These are phyloP conservation scores for Athalia circularis DNA, from an alignment of 2,888 invertebrate species.

Conservation along the genomic window DNA sequence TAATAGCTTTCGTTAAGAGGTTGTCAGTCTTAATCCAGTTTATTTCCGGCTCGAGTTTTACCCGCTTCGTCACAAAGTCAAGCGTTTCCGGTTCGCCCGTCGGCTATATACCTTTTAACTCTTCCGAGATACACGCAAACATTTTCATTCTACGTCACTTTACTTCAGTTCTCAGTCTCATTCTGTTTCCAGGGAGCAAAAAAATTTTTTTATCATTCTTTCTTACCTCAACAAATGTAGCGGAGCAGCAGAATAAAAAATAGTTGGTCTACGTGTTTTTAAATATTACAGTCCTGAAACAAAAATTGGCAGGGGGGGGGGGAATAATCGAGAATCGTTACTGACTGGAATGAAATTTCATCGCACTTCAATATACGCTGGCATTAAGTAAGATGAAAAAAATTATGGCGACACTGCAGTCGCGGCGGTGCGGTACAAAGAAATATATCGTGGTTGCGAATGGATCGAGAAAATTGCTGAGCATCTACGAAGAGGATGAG, in stretches of 20 bases:
- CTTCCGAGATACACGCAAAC: not conserved
- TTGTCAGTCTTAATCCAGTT: constrained; percentile 55
- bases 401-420: not conserved
- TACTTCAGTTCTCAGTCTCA: no score
- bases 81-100: constrained; percentile 10
- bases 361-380: no score
- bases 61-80: constrained; percentile 33
- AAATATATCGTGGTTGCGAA: not conserved
- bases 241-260: no score
- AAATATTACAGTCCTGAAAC: no score
- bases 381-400: no score
- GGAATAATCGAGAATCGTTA: no score
- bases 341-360: no score
- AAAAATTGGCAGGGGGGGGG: no score
- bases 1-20: constrained; percentile 46
- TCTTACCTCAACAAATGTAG: not conserved
- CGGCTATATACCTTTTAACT: not conserved
- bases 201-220: not conserved
- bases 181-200: not conserved
- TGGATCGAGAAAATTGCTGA: constrained; percentile 6
- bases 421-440: not conserved
- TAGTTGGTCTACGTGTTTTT: no score
- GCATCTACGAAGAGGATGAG: not conserved
- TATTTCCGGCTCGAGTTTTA: constrained; percentile 46
- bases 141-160: not conserved